These are phyloP conservation scores for Threskiornis aethiopicus DNA, from an alignment of 2,797 vertebrate species.

Conservation along the genomic window DNA sequence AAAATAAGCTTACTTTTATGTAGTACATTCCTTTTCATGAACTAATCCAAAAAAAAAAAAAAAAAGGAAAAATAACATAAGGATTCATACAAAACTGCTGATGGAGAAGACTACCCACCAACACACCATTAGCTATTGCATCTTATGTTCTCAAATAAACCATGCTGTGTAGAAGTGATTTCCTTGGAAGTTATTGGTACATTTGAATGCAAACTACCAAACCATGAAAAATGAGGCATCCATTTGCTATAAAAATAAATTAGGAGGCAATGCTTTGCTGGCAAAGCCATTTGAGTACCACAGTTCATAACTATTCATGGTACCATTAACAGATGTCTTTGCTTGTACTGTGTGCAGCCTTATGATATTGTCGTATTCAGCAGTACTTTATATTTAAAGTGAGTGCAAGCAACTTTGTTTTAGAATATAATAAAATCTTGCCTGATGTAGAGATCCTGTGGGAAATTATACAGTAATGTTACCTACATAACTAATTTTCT, in stretches of 20 bases:
- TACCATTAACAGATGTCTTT: slow-evolving; percentile 79
- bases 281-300: slow-evolving; percentile 73
- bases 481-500: slow-evolving; percentile 81
- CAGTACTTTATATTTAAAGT: slow-evolving; percentile 69
- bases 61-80: background rate
- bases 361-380: slow-evolving; percentile 64
- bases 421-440: slow-evolving; percentile 75
- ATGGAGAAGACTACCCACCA: slow-evolving; percentile 51
- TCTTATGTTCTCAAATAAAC: slow-evolving; percentile 65
- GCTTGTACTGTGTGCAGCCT: slow-evolving; percentile 66
- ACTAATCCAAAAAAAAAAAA: background rate
- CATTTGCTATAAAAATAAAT: slow-evolving; percentile 80
- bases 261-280: slow-evolving; percentile 73
- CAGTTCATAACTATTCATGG: slow-evolving; percentile 78
- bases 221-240: slow-evolving; percentile 76
- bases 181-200: slow-evolving; percentile 72
- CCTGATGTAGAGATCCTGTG: slow-evolving; percentile 72
- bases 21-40: background rate
- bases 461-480: slow-evolving; percentile 79
- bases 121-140: slow-evolving; percentile 51
- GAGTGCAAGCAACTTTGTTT: slow-evolving; percentile 75
- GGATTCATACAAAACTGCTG: slow-evolving; percentile 38
- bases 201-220: slow-evolving; percentile 80
- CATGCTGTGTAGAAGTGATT: slow-evolving; percentile 66
- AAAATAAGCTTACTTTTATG: background rate